phyloP scores from a whole-genome alignment of 2,888 invertebrate species.

The Cheilosia grossa region DNA sequence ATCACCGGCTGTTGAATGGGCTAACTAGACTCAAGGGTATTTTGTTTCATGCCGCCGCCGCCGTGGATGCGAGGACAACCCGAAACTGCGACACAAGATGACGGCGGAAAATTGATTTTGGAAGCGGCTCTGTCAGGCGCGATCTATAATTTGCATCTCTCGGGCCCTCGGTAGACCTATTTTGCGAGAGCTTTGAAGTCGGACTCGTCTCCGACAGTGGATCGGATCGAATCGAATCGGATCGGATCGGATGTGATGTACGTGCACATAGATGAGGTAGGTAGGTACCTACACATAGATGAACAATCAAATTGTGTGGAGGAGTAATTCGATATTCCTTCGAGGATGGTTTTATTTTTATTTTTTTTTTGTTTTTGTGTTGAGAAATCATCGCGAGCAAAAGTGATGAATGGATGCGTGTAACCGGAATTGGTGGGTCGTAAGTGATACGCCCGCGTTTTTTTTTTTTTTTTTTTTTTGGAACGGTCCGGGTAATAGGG shows the following conservation, averaged over 20 bases:
- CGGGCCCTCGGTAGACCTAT: slow-evolving; percentile 49
- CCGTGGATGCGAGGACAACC: slow-evolving; percentile 10
- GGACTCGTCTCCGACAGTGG: slow-evolving; percentile 43
- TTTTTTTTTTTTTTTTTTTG: too few species aligned
- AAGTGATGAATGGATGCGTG: slow-evolving; percentile 57
- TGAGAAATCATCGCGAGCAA: slow-evolving; percentile 36
- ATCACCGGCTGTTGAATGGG: slow-evolving; percentile 64
- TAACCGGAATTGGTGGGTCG: slow-evolving; percentile 69
- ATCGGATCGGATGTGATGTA: slow-evolving; percentile 57
- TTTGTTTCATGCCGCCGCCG: slow-evolving; percentile 69
- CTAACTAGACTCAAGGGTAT: slow-evolving; percentile 73
- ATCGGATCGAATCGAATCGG: slow-evolving; percentile 60
- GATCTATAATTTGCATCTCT: slow-evolving; percentile 68
- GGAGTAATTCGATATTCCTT: slow-evolving; percentile 64
- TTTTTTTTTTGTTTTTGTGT: background rate
- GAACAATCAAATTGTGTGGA: slow-evolving; percentile 8
- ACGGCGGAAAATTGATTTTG: slow-evolving; percentile 64
- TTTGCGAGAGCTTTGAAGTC: slow-evolving; percentile 60
- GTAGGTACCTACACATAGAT: too few species aligned
- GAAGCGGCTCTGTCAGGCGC: slow-evolving; percentile 71
- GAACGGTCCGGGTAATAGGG: background rate
- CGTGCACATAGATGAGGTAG: too few species aligned
- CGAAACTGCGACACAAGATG: too few species aligned
- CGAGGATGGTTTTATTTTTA: slow-evolving; percentile 15
- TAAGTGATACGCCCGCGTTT: slow-evolving; percentile 64